phyloP scores from a whole-genome alignment of 2,113 vertebrate genomes.

The Thunnus maccoyii region DNA sequence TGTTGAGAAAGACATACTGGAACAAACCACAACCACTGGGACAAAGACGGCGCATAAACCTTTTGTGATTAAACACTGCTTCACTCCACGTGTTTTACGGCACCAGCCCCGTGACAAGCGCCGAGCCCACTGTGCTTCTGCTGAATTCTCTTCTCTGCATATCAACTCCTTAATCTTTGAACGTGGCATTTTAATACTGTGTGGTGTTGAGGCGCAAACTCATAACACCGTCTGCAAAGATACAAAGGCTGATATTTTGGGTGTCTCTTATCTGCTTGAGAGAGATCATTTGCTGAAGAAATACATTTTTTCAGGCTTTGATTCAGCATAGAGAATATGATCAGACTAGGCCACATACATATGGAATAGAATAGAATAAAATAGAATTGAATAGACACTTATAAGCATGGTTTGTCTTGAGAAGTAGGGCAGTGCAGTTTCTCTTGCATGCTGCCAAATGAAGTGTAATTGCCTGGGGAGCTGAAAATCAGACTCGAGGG shows the following conservation, averaged over 20 bases:
- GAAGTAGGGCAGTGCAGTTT: constrained; percentile 70
- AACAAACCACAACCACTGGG: constrained; percentile 52
- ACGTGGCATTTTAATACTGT: constrained; percentile 60
- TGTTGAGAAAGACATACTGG: constrained; percentile 34
- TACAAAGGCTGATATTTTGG: constrained; percentile 58
- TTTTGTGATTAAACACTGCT: constrained; percentile 64
- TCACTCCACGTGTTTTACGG: constrained; percentile 43
- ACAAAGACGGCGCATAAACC: constrained; percentile 49
- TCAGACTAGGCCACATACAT: constrained; percentile 8
- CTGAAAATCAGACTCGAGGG: constrained; percentile 70
- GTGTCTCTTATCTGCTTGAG: constrained; percentile 38
- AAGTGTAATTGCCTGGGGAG: constrained; percentile 77
- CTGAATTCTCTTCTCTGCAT: constrained; percentile 56
- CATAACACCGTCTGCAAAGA: constrained; percentile 57
- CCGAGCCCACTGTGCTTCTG: constrained; percentile 43
- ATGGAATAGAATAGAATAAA: constrained; percentile 36
- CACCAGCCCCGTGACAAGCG: constrained; percentile 46
- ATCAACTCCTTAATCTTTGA: constrained; percentile 71
- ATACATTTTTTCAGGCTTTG: constrained; percentile 35
- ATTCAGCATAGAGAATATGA: constrained; percentile 24
- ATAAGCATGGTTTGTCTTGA: constrained; percentile 54
- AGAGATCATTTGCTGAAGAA: constrained; percentile 55
- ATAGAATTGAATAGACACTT: constrained; percentile 39
- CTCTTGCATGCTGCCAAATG: constrained; percentile 72
- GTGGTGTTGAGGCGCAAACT: constrained; percentile 48